Percentiles rank a stretch among this genome's conserved stretches.
Conservation (phyloP, 2,113 vertebrate species). For the Phasianus colchicus region DNA sequence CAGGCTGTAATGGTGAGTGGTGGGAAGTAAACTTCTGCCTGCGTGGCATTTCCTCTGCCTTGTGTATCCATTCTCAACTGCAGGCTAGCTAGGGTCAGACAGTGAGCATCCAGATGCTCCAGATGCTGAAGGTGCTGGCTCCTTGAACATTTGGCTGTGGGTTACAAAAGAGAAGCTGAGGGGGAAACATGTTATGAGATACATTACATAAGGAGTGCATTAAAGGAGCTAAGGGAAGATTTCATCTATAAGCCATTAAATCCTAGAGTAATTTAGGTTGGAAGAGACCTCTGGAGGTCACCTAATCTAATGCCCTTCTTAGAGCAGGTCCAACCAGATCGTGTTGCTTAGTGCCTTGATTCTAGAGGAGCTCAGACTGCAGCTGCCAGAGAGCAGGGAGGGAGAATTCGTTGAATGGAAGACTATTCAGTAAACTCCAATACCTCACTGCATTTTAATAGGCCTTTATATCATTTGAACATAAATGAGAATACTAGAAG, state of each 20-base stretch:
- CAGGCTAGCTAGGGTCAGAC: neutral
- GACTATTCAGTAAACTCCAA: neutral
- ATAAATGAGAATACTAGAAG: neutral
- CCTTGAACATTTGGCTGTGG: neutral
- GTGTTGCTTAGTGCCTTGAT: neutral
- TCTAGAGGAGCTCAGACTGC: neutral
- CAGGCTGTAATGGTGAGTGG: neutral
- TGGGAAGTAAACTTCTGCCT: neutral
- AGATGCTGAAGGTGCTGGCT: neutral
- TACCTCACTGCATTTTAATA: neutral
- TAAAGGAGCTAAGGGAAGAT: constrained; percentile 32
- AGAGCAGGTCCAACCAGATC: neutral
- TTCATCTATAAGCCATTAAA: constrained; percentile 35
- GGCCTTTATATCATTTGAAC: neutral
- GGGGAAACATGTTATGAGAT: constrained; percentile 4
- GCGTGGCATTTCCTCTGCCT: neutral
- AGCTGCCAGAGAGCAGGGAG: neutral
- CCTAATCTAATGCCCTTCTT: constrained; percentile 28
- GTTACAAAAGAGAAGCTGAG: neutral
- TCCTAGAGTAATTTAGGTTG: constrained; percentile 24
- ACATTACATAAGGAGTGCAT: constrained; percentile 26
- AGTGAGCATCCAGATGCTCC: neutral
- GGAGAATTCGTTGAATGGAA: neutral
- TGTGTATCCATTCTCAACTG: fast-evolving
- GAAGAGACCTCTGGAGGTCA: constrained; percentile 34